These are phyloP conservation scores for Theretra japonica DNA, from an alignment of 2,888 invertebrate genomes.

Conservation along the genomic window DNA sequence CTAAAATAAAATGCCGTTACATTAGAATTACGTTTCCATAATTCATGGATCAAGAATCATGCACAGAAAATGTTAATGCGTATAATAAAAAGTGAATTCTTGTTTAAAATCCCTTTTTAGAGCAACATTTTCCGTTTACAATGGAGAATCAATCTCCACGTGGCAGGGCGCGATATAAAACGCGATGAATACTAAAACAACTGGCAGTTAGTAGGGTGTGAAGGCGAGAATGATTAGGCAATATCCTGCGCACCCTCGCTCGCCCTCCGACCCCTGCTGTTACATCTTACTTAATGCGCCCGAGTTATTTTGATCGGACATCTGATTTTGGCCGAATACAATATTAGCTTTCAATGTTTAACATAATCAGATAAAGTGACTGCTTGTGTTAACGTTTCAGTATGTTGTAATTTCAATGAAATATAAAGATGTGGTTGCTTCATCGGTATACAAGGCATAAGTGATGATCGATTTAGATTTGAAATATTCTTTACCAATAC, in stretches of 20 bases:
- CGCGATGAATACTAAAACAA: conserved; percentile 83
- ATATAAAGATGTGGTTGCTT: too few relatives aligned
- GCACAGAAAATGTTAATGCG: conserved; percentile 29
- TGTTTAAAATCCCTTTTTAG: conserved; percentile 57
- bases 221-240: conserved; percentile 83
- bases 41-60: too few relatives aligned
- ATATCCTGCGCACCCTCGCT: conserved; percentile 76
- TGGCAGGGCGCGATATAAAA: conserved; percentile 60
- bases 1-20: neutral
- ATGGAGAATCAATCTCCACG: conserved; percentile 71
- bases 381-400: neutral
- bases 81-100: conserved; percentile 46
- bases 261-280: conserved; percentile 69
- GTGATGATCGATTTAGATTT: too few relatives aligned
- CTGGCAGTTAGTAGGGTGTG: conserved; percentile 81
- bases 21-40: neutral
- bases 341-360: conserved; percentile 55
- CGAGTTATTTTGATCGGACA: conserved; percentile 71
- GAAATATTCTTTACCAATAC: too few relatives aligned
- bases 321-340: conserved; percentile 65
- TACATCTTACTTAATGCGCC: conserved; percentile 80
- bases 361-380: conserved; percentile 26
- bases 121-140: conserved; percentile 63
- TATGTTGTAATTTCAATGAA: too few relatives aligned
- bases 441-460: too few relatives aligned